Evolutionary conservation across 2,888 invertebrate genomes (phyloP), one percentile per base, ranked within the genome.

Genomic region (Rhagophthalmus giganteus): DNA sequence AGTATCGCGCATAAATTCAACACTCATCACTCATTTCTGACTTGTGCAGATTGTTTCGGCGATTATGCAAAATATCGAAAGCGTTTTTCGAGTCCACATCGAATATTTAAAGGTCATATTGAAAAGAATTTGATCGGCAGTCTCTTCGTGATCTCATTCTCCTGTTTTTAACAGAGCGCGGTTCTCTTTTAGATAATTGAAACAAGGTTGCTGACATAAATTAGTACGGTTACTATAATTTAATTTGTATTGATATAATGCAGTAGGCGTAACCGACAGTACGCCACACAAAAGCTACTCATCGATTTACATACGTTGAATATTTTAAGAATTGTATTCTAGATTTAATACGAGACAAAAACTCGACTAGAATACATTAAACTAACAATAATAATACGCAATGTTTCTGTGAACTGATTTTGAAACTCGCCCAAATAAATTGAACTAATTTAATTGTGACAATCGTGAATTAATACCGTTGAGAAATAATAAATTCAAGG

Each of bases 241-340:
- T 33, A 47, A 47, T 39, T 46, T 26, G 39, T 47, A 41, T 40
- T 49, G 31, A 35, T 41, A 49, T 26, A 49, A 34, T 49, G 25
- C 41, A 35, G 42, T 49, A 42, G 49, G 49, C 28, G 49, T 41
- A 40, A 31, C 34, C 24, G 34, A 30, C 41, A 49, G 32, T 42
- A 25, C 12, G 30, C 49, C 41, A 41, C 37, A 35, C 42, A 42
- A 42, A 41, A 2, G 49, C 41, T 42, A 35, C 30, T 35, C 49
- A 24, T 37, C 32, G 25, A 49, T 49, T 49, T 41, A 42, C 41
- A 49, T 49, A 49, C 41, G 42, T 41, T 42, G 28, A 41, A 35
- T 37, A 49, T 49, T 48, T 41, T n/a, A n/a, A n/a, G n/a, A n/a
- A n/a, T n/a, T n/a, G n/a, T n/a, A n/a, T n/a, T n/a, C n/a, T n/a